Conservation (phyloP, 2,797 vertebrate genomes). For the Ceryle rudis region DNA sequence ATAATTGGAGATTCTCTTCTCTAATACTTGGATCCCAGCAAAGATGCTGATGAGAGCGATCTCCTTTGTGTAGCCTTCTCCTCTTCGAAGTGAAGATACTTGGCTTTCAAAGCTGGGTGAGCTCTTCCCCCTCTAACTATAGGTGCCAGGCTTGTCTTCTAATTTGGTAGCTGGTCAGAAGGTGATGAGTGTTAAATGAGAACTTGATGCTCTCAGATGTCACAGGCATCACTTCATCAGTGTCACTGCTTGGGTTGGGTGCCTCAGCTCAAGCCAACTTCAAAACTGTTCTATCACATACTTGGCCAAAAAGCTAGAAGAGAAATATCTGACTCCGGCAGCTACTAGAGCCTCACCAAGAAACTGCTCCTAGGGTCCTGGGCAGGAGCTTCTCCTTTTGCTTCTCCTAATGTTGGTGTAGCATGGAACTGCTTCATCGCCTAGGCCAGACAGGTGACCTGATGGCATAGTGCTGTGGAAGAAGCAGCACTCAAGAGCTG, state of each 20-base stretch:
- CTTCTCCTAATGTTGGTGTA: background rate
- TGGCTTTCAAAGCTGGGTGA: background rate
- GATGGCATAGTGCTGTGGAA: background rate
- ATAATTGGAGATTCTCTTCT: background rate
- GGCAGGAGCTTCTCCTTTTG: background rate
- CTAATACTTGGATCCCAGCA: background rate
- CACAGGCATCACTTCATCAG: accelerated
- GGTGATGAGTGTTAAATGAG: background rate
- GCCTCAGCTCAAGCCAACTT: background rate
- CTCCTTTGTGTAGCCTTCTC: background rate
- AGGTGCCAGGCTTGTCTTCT: background rate
- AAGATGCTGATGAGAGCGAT: background rate
- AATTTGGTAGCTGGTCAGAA: background rate
- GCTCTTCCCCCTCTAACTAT: background rate
- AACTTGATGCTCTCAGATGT: background rate
- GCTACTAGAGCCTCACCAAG: background rate
- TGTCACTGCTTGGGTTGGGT: background rate
- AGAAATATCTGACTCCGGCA: background rate
- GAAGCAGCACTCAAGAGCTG: background rate
- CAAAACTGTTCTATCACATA: background rate
- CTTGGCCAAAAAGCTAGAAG: background rate
- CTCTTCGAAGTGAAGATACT: background rate
- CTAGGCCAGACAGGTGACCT: background rate
- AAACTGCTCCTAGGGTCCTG: background rate
- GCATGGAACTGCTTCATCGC: background rate